A percentile compares a stretch with the other conserved stretches of the same genome.
Conservation (phyloP, 2,888 invertebrate species). For the Tipula helvola region DNA sequence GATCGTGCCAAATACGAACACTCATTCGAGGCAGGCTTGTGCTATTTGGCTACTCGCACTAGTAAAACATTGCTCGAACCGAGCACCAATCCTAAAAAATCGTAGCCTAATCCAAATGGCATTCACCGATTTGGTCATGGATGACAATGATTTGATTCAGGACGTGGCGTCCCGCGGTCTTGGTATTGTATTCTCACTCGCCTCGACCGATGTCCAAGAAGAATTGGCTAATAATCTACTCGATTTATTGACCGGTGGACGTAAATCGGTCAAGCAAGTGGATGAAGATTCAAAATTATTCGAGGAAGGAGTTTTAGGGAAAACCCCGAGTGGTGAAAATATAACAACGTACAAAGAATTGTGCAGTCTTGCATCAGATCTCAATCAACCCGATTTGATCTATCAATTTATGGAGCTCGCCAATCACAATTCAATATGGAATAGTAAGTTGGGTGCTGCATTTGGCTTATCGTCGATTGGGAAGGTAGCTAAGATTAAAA, state of each 20-base stretch:
- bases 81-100: conserved; percentile 51
- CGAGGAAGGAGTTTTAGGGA: conserved; percentile 76
- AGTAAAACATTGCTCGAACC: conserved; percentile 64
- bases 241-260: conserved; percentile 70
- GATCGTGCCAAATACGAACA: conserved; percentile 68
- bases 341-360: conserved; percentile 90
- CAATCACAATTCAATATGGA: conserved; percentile 90
- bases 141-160: conserved; percentile 85
- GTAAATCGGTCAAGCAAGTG: conserved; percentile 59
- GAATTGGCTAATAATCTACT: conserved; percentile 65
- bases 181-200: conserved; percentile 74
- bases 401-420: conserved; percentile 95
- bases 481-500: conserved; percentile 66
- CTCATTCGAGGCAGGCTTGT: conserved; percentile 67
- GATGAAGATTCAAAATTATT: conserved; percentile 74
- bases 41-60: conserved; percentile 81
- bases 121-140: conserved; percentile 77
- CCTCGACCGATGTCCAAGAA: conserved; percentile 55
- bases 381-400: conserved; percentile 88
- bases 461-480: conserved; percentile 86
- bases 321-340: conserved; percentile 75
- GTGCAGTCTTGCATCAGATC: conserved; percentile 82
- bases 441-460: conserved; percentile 80
- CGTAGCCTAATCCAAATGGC: conserved; percentile 61
- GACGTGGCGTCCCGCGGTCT: conserved; percentile 88